Percentiles rank a stretch among this genome's conserved stretches.
Evolutionary conservation across 2,797 vertebrate species (phyloP).

Genomic region (Esox lucius): DNA sequence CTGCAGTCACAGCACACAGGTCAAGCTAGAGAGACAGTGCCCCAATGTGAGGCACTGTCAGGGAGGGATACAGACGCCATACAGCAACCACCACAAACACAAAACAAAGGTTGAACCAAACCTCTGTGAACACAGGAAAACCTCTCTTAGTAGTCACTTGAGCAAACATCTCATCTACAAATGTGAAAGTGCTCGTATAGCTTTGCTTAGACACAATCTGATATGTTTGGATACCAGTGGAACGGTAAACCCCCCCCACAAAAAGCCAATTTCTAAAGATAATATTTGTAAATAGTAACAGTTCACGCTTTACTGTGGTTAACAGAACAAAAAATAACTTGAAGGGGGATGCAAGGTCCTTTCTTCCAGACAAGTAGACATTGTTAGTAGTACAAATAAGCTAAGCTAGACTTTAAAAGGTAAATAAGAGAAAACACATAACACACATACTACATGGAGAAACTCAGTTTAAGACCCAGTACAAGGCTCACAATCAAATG

Average conservation of each 20-base stretch:
- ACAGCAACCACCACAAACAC: conserved; percentile 12
- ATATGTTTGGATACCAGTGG: background rate
- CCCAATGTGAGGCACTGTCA: conserved; percentile 24
- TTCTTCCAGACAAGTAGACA: conserved; percentile 64
- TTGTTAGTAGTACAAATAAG: conserved; percentile 54
- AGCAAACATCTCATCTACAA: conserved; percentile 8
- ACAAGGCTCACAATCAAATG: conserved; percentile 37
- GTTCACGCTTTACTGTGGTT: conserved; percentile 19
- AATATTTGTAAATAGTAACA: conserved; percentile 22
- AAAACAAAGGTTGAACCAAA: conserved; percentile 11
- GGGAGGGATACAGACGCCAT: background rate
- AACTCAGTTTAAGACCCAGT: conserved; percentile 4
- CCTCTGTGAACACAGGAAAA: conserved; percentile 5
- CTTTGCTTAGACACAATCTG: conserved; percentile 4
- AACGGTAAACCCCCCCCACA: conserved; percentile 5
- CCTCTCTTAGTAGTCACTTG: conserved; percentile 6
- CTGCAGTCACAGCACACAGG: conserved; percentile 31
- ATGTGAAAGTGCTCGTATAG: background rate
- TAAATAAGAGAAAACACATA: conserved; percentile 23
- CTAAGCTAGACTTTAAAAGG: conserved; percentile 17
- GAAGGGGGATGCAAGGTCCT: conserved; percentile 43
- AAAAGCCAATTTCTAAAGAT: conserved; percentile 22
- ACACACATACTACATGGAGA: conserved; percentile 24
- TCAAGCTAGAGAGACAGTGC: conserved; percentile 39
- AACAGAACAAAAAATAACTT: conserved; percentile 17